A percentile compares a stretch with the other conserved stretches of the same genome.
These are phyloP conservation scores for Bergia sp. DNA, from an alignment of 92 coral and sea anemone species.

Conservation along the genomic window DNA sequence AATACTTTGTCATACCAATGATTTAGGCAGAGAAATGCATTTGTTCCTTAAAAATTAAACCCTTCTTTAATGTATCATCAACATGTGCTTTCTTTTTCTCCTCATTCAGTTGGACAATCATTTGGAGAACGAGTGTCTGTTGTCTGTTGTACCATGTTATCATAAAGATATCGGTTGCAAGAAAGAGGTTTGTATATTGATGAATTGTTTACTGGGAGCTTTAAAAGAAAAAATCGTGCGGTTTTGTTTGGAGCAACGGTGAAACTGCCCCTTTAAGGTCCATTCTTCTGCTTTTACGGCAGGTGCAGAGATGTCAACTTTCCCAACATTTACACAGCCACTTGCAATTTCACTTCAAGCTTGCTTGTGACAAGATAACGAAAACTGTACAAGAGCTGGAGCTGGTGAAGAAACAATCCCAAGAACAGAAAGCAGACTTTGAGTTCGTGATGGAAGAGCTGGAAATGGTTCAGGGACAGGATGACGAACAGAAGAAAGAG, in stretches of 20 bases:
- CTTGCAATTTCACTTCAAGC: conserved; percentile 29
- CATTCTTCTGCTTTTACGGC: background rate
- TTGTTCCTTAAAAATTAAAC: no score
- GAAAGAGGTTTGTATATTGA: conserved; percentile 12
- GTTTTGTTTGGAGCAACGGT: no score
- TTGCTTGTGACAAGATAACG: conserved; percentile 21
- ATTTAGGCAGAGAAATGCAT: no score
- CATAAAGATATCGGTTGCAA: conserved; percentile 32
- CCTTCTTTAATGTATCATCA: no score
- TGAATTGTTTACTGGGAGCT: background rate
- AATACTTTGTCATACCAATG: no score
- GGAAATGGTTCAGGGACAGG: conserved; percentile 40
- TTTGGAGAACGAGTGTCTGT: conserved; percentile 2
- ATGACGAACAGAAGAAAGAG: conserved; percentile 34
- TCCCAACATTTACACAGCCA: conserved; percentile 41
- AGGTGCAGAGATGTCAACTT: conserved; percentile 28
- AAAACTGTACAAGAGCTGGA: conserved; percentile 15
- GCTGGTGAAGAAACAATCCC: conserved; percentile 25
- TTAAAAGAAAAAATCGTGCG: background rate
- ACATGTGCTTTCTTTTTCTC: background rate
- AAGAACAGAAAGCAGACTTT: conserved; percentile 35
- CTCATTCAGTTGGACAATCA: conserved; percentile 16
- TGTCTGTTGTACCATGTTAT: conserved; percentile 2
- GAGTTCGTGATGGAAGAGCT: conserved; percentile 47
- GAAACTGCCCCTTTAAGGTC: no score